A percentile compares a stretch with the other conserved stretches of the same genome.
phyloP scores from a whole-genome alignment of 2,113 vertebrate species.

The Bostrychus sinensis region DNA sequence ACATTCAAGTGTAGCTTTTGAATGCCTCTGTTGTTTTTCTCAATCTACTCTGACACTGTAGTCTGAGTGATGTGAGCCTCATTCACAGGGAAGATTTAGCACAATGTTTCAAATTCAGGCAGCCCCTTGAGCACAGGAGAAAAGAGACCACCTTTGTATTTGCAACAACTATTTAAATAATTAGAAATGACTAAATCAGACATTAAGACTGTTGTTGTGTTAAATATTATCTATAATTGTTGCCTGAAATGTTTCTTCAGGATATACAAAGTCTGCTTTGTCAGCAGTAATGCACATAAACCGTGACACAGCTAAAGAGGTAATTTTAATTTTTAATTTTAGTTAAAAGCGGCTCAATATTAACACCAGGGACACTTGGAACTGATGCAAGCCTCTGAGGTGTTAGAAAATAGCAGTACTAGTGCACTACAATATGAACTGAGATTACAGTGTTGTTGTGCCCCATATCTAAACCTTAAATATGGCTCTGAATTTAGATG shows the following conservation, averaged over 20 bases:
- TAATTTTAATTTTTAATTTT: no score
- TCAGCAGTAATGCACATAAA: not conserved
- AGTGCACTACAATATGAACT: slow-evolving; percentile 4
- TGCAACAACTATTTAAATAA: no score
- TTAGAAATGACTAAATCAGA: no score
- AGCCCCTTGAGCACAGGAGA: slow-evolving; percentile 28
- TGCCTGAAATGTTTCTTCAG: not conserved
- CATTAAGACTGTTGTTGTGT: not conserved
- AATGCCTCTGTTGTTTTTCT: slow-evolving; percentile 59
- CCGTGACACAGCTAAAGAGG: not conserved
- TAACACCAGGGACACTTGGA: not conserved
- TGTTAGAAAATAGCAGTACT: slow-evolving; percentile 22
- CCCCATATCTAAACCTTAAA: not conserved
- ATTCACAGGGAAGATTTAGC: slow-evolving; percentile 47
- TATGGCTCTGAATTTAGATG: not conserved
- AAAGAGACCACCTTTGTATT: no score
- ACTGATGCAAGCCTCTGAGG: not conserved
- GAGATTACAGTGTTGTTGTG: slow-evolving; percentile 22
- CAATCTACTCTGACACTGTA: slow-evolving; percentile 30
- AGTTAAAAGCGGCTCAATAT: slow-evolving; percentile 4
- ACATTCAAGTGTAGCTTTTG: slow-evolving; percentile 34
- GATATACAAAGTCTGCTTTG: not conserved
- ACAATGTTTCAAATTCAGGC: slow-evolving; percentile 35
- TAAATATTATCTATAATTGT: not conserved
- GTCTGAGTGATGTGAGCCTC: slow-evolving; percentile 17